These are phyloP conservation scores for Ischnura elegans DNA, from an alignment of 2,888 invertebrate genomes.

Conservation along the genomic window DNA sequence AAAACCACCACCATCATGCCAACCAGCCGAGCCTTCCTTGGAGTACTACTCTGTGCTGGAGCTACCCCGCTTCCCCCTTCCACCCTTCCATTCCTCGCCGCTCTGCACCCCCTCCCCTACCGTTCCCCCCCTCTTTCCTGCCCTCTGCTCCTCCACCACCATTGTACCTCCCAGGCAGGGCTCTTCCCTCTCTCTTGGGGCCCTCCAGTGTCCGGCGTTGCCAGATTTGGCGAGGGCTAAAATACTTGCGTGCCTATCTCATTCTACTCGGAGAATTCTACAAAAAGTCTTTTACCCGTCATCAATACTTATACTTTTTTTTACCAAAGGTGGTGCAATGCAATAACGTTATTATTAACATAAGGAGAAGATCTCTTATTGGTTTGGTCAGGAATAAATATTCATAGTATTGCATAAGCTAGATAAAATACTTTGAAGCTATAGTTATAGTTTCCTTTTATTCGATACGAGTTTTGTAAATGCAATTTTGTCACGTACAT, in stretches of 20 bases:
- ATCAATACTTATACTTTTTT: too few species aligned
- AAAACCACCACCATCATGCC: background rate
- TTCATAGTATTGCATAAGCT: too few species aligned
- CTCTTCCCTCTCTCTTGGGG: background rate
- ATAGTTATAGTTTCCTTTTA: too few species aligned
- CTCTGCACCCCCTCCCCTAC: background rate
- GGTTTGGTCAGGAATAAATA: too few species aligned
- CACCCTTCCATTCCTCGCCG: background rate
- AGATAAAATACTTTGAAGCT: too few species aligned
- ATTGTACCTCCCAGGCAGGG: constrained; percentile 5
- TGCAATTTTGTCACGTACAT: too few species aligned
- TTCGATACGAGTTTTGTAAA: too few species aligned
- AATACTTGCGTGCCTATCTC: background rate
- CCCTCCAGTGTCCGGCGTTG: constrained; percentile 47
- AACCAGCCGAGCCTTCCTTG: background rate
- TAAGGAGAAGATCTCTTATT: too few species aligned
- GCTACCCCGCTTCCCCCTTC: background rate
- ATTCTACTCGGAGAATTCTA: background rate
- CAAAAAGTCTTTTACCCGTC: too few species aligned
- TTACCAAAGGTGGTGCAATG: too few species aligned
- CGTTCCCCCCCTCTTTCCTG: background rate
- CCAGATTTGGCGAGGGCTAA: constrained; percentile 59
- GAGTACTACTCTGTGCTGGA: too few species aligned
- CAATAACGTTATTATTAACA: too few species aligned
- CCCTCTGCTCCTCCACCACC: background rate